phyloP scores from a whole-genome alignment of 2,113 vertebrate genomes.

The Callospermophilus lateralis region DNA sequence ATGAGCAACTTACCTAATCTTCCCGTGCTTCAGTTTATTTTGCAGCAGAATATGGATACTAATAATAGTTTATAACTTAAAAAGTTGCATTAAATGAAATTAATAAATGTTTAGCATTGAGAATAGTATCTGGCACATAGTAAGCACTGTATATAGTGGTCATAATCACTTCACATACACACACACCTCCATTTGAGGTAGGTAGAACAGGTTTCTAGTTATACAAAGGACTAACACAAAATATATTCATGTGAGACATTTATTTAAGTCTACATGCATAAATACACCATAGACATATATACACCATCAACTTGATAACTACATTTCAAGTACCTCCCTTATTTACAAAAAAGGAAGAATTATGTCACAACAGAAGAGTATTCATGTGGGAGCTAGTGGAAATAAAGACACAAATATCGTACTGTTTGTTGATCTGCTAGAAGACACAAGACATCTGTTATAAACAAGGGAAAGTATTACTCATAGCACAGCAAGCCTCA shows the following conservation, averaged over 20 bases:
- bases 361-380: not conserved
- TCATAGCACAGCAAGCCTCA: not conserved
- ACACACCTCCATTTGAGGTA: not conserved
- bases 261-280: not conserved
- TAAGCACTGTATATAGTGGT: not conserved
- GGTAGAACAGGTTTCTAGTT: not conserved
- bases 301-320: not conserved
- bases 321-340: not conserved
- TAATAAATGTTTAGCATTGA: not conserved
- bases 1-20: not conserved
- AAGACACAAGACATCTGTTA: not conserved
- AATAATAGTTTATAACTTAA: not conserved
- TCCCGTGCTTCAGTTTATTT: not conserved
- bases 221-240: not conserved
- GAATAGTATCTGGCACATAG: no score
- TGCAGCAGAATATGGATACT: not conserved
- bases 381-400: not conserved
- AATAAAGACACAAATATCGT: not conserved
- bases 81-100: not conserved
- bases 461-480: not conserved
- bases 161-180: not conserved
- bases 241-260: not conserved
- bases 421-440: not conserved
- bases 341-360: not conserved
- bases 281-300: no score